Evolutionary conservation across 1,140 invertebrate genomes (phyloP), one percentile per base, ranked within the genome.

Genomic region (Pseudomyrmex dendroicus): DNA sequence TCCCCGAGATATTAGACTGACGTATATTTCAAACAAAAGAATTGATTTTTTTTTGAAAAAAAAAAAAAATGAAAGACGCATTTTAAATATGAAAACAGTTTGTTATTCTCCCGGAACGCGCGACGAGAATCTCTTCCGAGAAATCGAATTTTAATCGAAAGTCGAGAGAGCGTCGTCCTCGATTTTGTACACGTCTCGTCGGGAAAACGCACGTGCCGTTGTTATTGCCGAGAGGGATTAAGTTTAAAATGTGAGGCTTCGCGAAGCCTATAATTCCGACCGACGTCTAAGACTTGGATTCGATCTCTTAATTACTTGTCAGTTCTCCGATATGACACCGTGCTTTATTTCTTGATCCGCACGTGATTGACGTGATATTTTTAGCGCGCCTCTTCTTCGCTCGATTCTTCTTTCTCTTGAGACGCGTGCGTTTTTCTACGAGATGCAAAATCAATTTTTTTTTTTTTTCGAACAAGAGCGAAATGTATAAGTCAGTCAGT

Each of bases 291-390:
- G 70, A 73, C 20, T 22, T 25, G 3, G 17, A 52, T 52, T 20
- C 9, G 8, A 63, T 76, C 57, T 50, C 25, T 73, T 54, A 82
- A 68, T 62, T 48, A 62, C 48, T 20, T 10, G 67, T 13, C 15
- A 67, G 3, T 15, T 35, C 2, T 13, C 61, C 2, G 35, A 57
- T 12, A 44, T 13, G 15, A 57, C 46, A 2, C n/a, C 5, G 25
- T 20, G 44, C 13, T 25, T 15, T 20, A 57, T 61, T 89, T 85
- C n/a, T 89, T 78, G 46, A 35, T 76, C 57, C 1, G 83, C n/a
- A 15, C 17, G 35, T 35, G 68, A 84, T 88, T 20, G 74, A 22
- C 59, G 76, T 91, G 84, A 80, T 83, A 90, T 63, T 85, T 88
- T 70, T 82, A 66, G 22, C 72, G 88, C 9, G 85, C 80, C 35